A percentile compares a stretch with the other conserved stretches of the same genome.
Evolutionary conservation across 2,888 invertebrate species (phyloP).

Genomic region (Ormia ochracea): DNA sequence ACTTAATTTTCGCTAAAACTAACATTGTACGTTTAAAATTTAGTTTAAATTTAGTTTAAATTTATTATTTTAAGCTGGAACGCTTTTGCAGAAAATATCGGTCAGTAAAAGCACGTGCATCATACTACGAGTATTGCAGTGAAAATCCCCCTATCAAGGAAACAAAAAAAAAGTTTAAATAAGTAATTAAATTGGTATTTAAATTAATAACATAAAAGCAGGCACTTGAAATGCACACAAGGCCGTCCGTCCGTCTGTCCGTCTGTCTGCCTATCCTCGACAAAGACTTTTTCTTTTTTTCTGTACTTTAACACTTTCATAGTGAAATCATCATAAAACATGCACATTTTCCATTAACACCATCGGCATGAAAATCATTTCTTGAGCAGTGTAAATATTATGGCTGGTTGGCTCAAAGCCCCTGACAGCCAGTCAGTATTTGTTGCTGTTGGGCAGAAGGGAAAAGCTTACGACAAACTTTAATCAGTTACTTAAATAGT

Average conservation of each 20-base stretch:
- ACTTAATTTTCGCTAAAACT: no score
- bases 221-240: constrained; percentile 31
- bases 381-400: background rate
- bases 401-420: background rate
- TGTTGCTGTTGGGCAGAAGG: background rate
- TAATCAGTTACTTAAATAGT: constrained; percentile 46
- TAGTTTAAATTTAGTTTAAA: no score
- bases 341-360: constrained; percentile 60
- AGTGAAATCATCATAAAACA: constrained; percentile 42
- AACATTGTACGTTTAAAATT: no score
- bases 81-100: background rate
- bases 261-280: background rate
- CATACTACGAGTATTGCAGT: background rate
- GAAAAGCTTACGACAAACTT: constrained; percentile 36
- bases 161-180: background rate
- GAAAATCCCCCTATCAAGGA: background rate
- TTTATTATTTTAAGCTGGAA: background rate
- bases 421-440: background rate
- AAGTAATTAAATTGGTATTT: constrained; percentile 24
- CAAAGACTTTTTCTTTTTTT: background rate
- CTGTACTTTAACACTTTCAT: background rate
- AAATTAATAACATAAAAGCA: constrained; percentile 47
- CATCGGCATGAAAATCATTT: constrained; percentile 8
- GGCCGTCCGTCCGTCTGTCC: background rate
- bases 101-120: background rate